Evolutionary conservation across 2,797 vertebrate genomes (phyloP), one percentile per base, ranked within the genome.

Genomic region (Acropternis orthonyx): DNA sequence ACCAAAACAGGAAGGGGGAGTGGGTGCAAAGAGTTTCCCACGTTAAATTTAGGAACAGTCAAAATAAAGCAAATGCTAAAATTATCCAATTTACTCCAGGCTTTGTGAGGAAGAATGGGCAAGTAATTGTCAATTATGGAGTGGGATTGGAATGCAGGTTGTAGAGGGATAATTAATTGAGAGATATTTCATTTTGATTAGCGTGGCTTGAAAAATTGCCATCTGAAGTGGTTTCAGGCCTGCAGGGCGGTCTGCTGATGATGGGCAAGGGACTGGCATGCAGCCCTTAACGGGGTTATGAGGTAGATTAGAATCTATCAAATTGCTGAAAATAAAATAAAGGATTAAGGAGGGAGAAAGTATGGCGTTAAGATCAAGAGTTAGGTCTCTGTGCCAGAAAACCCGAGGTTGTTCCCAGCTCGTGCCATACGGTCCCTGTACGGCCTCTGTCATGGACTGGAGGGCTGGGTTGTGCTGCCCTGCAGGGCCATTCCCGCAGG

Each of bases 71-170:
- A 59, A 90, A 88, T 71, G 68, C 85, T 93, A 76, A 95, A 96
- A 92, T 69, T 95, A 95, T 72, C 93, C 93, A 91, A 96, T 97
- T 97, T 97, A 93, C 84, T 91, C 71, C 73, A 88, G 75, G 88
- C 92, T 97, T 97, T 96, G 88, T 96, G 92, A 72, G 74, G 65
- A 97, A 93, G 85, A 96, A 96, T 95, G 72, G 86, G 83, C 58
- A 95, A 97, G 89, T 96, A 95, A 96, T 97, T 91, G 91, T 88
- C 86, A 95, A 85, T 95, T 97, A 97, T 94, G 91, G 85, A 95
- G 94, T 95, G 88, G 89, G 75, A 93, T 62, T 85, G 94, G 97
- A 97, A 97, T 97, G 96, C 93, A 95, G 92, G 91, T 96, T 97
- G 89, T 91, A 94, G 92, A 94, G 85, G 79, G 76, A 85, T 97